phyloP scores from a whole-genome alignment of 53 echinoderm and acorn worm species.

The Arbacia lixula region DNA sequence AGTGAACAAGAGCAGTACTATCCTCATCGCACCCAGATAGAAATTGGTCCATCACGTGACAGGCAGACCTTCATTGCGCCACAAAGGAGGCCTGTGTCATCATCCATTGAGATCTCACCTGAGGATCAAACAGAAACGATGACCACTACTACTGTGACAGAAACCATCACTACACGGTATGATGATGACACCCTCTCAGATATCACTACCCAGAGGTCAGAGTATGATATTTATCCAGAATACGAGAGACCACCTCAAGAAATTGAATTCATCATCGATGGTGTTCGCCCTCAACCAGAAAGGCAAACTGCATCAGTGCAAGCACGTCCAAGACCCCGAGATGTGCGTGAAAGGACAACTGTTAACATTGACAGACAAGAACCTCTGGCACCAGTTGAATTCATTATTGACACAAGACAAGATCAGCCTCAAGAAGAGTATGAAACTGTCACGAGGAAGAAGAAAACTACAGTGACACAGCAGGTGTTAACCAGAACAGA shows the following conservation, averaged over 20 bases:
- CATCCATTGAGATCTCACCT: slow-evolving; percentile 57
- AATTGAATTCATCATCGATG: slow-evolving; percentile 58
- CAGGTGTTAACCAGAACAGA: slow-evolving; percentile 58
- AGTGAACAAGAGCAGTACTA: slow-evolving; percentile 56
- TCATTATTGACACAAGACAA: slow-evolving; percentile 69
- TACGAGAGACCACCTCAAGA: slow-evolving; percentile 28
- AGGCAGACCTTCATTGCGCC: slow-evolving; percentile 56
- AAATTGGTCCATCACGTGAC: slow-evolving; percentile 64
- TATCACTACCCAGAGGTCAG: slow-evolving; percentile 42
- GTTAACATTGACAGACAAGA: slow-evolving; percentile 59
- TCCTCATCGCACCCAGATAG: slow-evolving; percentile 59
- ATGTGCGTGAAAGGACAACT: slow-evolving; percentile 55
- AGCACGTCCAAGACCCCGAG: slow-evolving; percentile 49
- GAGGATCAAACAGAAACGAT: slow-evolving; percentile 63
- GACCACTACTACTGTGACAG: slow-evolving; percentile 70
- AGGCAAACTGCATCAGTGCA: slow-evolving; percentile 33
- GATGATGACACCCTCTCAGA: slow-evolving; percentile 61
- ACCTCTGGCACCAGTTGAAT: slow-evolving; percentile 77
- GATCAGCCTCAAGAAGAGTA: slow-evolving; percentile 62
- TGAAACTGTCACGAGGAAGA: slow-evolving; percentile 74
- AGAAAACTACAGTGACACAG: slow-evolving; percentile 76
- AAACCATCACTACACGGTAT: slow-evolving; percentile 67
- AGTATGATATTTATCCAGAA: slow-evolving; percentile 45
- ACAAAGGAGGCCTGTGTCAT: slow-evolving; percentile 27
- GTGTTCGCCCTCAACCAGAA: slow-evolving; percentile 31